A percentile compares a stretch with the other conserved stretches of the same genome.
These are phyloP conservation scores for Mylabris sibirica DNA, from an alignment of 2,888 invertebrate genomes.

Conservation along the genomic window DNA sequence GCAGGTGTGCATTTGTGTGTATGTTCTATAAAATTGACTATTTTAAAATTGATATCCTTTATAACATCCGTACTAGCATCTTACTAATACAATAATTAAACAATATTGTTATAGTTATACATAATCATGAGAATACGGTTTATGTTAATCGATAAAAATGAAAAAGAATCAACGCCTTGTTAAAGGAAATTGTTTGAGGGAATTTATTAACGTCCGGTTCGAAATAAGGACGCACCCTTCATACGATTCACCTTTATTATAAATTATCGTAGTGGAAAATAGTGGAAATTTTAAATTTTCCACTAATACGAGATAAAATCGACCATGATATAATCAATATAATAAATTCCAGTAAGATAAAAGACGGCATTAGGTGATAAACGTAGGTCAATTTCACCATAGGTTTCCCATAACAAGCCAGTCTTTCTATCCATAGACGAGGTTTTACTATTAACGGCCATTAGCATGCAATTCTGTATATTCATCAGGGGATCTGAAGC, in stretches of 20 bases:
- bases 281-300: not conserved
- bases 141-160: not conserved
- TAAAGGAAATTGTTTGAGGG: not conserved
- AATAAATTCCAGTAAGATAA: constrained; percentile 1
- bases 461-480: constrained; percentile 53
- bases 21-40: constrained; percentile 20
- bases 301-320: not conserved
- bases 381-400: constrained; percentile 7
- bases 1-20: constrained; percentile 46
- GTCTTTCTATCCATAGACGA: not conserved
- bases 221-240: not conserved
- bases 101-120: not conserved
- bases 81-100: constrained; percentile 25
- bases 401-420: not conserved
- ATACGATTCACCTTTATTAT: not conserved
- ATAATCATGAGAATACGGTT: not conserved
- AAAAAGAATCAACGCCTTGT: not conserved
- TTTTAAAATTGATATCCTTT: constrained; percentile 40
- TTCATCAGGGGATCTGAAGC: constrained; percentile 48
- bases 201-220: constrained; percentile 4
- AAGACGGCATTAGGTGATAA: constrained; percentile 10
- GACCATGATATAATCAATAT: not conserved
- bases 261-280: not conserved
- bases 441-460: constrained; percentile 46
- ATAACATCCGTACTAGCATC: constrained; percentile 33